Evolutionary conservation across 2,113 vertebrate genomes (phyloP).

Genomic region (Nesoenas mayeri): DNA sequence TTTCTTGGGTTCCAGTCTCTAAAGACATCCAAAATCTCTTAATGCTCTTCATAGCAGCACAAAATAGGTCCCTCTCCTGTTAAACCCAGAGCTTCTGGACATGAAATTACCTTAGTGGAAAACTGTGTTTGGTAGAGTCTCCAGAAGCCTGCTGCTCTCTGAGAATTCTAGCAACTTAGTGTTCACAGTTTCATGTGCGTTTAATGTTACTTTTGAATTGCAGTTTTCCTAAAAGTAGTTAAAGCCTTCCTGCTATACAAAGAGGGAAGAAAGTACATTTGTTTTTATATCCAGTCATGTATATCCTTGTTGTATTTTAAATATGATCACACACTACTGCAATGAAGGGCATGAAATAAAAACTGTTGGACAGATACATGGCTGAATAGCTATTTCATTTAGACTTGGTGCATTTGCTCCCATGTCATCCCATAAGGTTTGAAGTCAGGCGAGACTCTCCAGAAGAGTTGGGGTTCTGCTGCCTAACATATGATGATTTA

Average conservation of each 20-base stretch:
- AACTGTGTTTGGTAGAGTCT: neutral
- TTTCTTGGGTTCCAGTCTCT: neutral
- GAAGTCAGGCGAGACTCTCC: neutral
- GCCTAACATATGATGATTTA: neutral
- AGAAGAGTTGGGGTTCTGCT: neutral
- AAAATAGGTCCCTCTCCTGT: neutral
- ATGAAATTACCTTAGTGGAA: neutral
- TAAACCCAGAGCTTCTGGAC: neutral
- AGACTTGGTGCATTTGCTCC: neutral
- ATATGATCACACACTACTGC: neutral
- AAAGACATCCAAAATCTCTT: neutral
- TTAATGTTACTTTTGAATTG: neutral
- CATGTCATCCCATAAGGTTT: neutral
- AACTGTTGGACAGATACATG: neutral
- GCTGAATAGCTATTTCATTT: neutral
- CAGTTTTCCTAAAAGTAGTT: neutral
- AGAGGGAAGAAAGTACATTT: neutral
- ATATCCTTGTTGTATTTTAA: neutral
- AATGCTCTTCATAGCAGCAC: neutral
- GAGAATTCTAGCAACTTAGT: neutral
- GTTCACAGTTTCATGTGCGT: neutral
- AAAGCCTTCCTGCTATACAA: neutral
- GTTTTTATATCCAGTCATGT: neutral
- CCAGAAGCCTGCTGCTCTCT: neutral
- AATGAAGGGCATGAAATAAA: neutral